phyloP scores from a whole-genome alignment of 2,113 vertebrate genomes.

The Aix galericulata region DNA sequence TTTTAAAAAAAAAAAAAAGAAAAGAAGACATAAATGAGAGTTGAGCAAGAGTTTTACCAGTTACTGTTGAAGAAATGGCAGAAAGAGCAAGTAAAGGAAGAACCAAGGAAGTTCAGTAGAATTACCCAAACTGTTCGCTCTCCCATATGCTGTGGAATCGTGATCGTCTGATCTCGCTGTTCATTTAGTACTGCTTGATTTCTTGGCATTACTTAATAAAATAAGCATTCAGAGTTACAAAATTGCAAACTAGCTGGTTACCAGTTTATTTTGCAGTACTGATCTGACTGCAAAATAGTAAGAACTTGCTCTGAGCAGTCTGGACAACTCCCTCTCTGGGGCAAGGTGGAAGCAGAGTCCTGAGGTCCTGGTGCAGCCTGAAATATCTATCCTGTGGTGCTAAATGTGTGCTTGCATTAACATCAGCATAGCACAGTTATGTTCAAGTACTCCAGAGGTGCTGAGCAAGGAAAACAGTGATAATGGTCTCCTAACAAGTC shows the following conservation, averaged over 20 bases:
- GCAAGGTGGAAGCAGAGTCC: not conserved
- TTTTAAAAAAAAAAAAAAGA: too few relatives aligned
- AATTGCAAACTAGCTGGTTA: not conserved
- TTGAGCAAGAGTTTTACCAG: not conserved
- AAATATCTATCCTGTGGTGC: not conserved
- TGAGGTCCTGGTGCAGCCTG: not conserved
- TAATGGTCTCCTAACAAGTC: not conserved
- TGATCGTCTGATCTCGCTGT: not conserved
- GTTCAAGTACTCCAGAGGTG: not conserved
- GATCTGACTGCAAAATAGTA: not conserved
- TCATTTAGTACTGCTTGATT: not conserved
- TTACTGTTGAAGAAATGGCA: not conserved
- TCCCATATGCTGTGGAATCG: not conserved
- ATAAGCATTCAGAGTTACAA: not conserved
- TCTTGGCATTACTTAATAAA: not conserved
- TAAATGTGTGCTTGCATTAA: not conserved
- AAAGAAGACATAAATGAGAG: not conserved
- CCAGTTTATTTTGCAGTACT: not conserved
- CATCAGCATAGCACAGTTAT: rapidly evolving
- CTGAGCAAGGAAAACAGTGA: not conserved
- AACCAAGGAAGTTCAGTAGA: not conserved
- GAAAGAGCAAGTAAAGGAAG: not conserved
- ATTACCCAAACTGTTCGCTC: not conserved
- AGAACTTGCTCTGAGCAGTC: not conserved
- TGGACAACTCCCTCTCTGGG: not conserved